Evolutionary conservation across 2,888 invertebrate genomes (phyloP).

Genomic region (Eurois occulta): DNA sequence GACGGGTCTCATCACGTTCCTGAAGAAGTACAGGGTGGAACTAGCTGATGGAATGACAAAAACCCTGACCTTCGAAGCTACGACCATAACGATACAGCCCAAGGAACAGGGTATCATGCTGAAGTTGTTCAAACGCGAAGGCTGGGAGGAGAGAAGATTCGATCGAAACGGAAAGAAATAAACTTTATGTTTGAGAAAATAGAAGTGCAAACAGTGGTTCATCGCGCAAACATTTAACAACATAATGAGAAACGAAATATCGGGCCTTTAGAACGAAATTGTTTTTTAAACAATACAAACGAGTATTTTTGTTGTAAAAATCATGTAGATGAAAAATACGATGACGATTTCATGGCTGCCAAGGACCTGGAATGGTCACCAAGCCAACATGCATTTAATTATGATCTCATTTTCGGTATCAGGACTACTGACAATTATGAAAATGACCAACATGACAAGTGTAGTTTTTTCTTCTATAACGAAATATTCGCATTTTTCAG

Average conservation of each 20-base stretch:
- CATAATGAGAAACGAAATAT: neutral
- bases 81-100: neutral
- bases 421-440: neutral
- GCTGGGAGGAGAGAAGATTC: neutral
- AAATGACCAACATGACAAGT: neutral
- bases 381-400: neutral
- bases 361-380: neutral
- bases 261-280: neutral
- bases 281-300: too few species aligned
- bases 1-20: slow-evolving; percentile 69
- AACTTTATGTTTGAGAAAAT: neutral
- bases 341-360: neutral
- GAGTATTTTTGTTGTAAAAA: neutral
- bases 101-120: neutral
- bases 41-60: neutral
- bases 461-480: neutral
- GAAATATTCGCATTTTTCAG: neutral
- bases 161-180: neutral
- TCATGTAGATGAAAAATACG: neutral
- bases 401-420: neutral
- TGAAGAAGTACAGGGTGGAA: slow-evolving; percentile 61
- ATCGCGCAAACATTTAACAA: neutral
- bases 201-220: neutral
- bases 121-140: neutral
- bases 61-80: neutral